Evolutionary conservation across 2,888 invertebrate genomes (phyloP).

Genomic region (Agrochola litura): DNA sequence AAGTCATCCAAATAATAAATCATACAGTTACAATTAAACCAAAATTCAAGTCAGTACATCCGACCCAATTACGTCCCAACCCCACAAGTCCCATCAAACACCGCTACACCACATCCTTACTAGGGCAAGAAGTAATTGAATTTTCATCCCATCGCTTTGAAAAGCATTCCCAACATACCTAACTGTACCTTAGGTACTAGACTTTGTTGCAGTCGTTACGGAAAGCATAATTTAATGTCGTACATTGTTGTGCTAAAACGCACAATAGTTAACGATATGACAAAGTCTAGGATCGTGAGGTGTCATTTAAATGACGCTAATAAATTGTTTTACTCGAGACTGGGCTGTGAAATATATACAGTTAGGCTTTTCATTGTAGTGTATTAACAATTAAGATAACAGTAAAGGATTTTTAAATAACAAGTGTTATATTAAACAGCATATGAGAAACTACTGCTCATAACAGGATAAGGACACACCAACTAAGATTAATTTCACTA

Average conservation of each 20-base stretch:
- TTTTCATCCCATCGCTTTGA: conserved; percentile 53
- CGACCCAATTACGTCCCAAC: conserved; percentile 39
- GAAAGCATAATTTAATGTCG: conserved; percentile 53
- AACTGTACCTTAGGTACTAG: conserved; percentile 37
- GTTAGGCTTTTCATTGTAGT: conserved; percentile 39
- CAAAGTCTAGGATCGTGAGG: conserved; percentile 48
- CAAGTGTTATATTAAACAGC: background rate
- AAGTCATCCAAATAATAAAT: background rate
- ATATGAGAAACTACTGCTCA: background rate
- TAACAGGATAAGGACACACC: background rate
- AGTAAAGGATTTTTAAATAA: background rate
- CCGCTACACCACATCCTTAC: conserved; percentile 43
- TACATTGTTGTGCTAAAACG: conserved; percentile 56
- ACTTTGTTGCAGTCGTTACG: conserved; percentile 55
- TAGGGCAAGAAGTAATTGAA: conserved; percentile 47
- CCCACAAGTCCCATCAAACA: conserved; percentile 18
- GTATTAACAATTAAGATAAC: conserved; percentile 12
- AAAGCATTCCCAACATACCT: conserved; percentile 58
- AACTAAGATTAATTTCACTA: no score
- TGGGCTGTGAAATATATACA: conserved; percentile 29
- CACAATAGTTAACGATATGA: conserved; percentile 56
- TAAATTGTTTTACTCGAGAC: conserved; percentile 45
- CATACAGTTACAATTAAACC: background rate
- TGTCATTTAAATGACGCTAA: conserved; percentile 58
- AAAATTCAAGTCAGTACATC: background rate